phyloP scores from a whole-genome alignment of 2,113 vertebrate genomes.

The Caranx ignobilis region DNA sequence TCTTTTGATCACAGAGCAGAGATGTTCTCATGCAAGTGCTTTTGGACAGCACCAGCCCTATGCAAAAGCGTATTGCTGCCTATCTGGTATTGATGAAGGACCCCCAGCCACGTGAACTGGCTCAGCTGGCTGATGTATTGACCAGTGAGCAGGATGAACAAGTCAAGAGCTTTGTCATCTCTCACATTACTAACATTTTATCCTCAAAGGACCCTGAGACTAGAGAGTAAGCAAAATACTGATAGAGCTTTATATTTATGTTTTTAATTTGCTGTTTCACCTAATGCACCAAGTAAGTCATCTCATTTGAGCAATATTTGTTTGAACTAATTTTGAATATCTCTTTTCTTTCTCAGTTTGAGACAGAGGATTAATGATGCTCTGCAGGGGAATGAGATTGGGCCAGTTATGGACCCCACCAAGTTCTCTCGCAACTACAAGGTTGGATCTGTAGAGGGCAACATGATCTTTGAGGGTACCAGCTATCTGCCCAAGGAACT shows the following conservation, averaged over 20 bases:
- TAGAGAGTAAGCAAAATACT: slow-evolving; percentile 82
- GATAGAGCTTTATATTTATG: background rate
- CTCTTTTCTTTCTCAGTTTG: slow-evolving; percentile 80
- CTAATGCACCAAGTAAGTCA: background rate
- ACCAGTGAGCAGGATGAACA: slow-evolving; percentile 84
- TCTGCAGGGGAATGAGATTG: slow-evolving; percentile 85
- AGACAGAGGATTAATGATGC: slow-evolving; percentile 84
- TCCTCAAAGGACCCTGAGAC: slow-evolving; percentile 85
- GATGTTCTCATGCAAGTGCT: slow-evolving; percentile 85
- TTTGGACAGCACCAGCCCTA: slow-evolving; percentile 77
- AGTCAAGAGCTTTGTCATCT: slow-evolving; percentile 91
- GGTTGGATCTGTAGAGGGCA: slow-evolving; percentile 88
- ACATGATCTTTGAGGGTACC: slow-evolving; percentile 91
- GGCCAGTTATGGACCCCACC: slow-evolving; percentile 83
- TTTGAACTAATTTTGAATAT: too few relatives aligned
- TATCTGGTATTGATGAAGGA: slow-evolving; percentile 93
- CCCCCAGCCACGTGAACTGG: slow-evolving; percentile 85
- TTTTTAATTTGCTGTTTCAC: background rate
- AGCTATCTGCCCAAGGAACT: slow-evolving; percentile 91
- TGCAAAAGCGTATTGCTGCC: slow-evolving; percentile 91
- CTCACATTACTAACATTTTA: slow-evolving; percentile 91
- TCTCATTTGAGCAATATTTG: background rate
- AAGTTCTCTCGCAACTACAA: slow-evolving; percentile 92
- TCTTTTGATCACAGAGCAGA: slow-evolving; percentile 82
- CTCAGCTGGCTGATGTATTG: slow-evolving; percentile 80